Evolutionary conservation across 1,140 invertebrate species (phyloP).

Genomic region (Drosophila virilis): DNA sequence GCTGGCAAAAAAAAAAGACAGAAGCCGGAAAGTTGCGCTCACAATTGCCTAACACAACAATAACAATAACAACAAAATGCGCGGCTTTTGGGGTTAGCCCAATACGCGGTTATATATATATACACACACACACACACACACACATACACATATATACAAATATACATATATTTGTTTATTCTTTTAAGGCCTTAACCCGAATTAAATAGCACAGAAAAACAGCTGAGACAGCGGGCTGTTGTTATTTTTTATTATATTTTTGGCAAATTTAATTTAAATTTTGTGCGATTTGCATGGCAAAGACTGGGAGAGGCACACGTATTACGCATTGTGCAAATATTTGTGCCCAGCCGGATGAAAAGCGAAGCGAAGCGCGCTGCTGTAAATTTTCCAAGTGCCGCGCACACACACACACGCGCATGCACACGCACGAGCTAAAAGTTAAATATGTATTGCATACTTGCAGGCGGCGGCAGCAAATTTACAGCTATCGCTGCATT

Average conservation of each 20-base stretch:
- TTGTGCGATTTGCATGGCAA: slow-evolving; percentile 65
- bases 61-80: slow-evolving; percentile 67
- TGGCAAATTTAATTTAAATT: slow-evolving; percentile 75
- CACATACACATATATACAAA: background rate
- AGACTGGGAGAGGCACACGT: slow-evolving; percentile 35
- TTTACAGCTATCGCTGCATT: background rate
- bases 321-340: slow-evolving; percentile 64
- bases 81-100: slow-evolving; percentile 63
- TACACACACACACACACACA: no score
- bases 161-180: slow-evolving; percentile 2
- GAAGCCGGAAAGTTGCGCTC: slow-evolving; percentile 33
- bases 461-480: slow-evolving; percentile 1
- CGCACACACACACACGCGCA: slow-evolving; percentile 4
- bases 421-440: slow-evolving; percentile 9
- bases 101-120: slow-evolving; percentile 51
- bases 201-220: slow-evolving; percentile 50
- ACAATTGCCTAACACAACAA: slow-evolving; percentile 47
- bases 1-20: slow-evolving; percentile 17
- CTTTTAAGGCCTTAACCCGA: slow-evolving; percentile 67
- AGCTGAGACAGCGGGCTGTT: slow-evolving; percentile 30
- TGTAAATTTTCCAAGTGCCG: background rate
- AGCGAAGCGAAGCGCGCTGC: slow-evolving; percentile 9
- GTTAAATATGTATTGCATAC: slow-evolving; percentile 28
- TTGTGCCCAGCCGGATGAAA: slow-evolving; percentile 43
- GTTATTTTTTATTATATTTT: slow-evolving; percentile 4